Percentiles rank a stretch among this genome's conserved stretches.
Conservation (phyloP, 2,113 vertebrate species). For the Pristiophorus japonicus region DNA sequence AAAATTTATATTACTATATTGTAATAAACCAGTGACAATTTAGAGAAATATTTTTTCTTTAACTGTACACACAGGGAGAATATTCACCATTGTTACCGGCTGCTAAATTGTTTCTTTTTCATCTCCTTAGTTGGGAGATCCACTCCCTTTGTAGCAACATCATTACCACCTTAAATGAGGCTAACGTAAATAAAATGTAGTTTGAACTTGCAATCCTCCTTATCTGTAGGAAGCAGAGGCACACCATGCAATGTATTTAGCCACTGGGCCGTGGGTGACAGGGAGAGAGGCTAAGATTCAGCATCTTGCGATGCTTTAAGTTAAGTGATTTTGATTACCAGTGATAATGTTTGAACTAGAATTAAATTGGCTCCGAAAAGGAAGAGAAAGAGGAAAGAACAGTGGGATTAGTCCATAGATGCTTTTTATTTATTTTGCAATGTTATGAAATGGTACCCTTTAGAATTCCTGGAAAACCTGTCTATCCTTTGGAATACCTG, state of each 20-base stretch:
- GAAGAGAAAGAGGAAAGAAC: background rate
- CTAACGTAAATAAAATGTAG: background rate
- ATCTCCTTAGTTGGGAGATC: background rate
- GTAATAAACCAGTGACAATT: background rate
- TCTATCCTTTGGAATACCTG: no score
- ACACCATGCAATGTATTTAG: background rate
- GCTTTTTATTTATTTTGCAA: background rate
- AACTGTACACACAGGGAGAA: background rate
- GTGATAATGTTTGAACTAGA: background rate
- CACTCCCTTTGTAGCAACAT: background rate
- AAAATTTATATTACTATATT: background rate
- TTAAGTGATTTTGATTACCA: background rate
- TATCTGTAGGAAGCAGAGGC: background rate
- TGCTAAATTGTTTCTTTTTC: background rate
- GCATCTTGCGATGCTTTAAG: background rate
- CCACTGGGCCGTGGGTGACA: background rate
- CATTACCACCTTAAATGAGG: background rate
- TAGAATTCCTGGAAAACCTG: background rate
- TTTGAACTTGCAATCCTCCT: background rate
- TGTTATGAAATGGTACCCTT: background rate
- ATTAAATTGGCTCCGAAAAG: background rate
- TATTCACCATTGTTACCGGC: background rate
- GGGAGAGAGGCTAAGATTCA: background rate
- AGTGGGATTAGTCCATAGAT: background rate
- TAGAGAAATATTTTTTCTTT: background rate